Evolutionary conservation across 2,888 invertebrate genomes (phyloP).

Genomic region (Aricia artaxerxes): DNA sequence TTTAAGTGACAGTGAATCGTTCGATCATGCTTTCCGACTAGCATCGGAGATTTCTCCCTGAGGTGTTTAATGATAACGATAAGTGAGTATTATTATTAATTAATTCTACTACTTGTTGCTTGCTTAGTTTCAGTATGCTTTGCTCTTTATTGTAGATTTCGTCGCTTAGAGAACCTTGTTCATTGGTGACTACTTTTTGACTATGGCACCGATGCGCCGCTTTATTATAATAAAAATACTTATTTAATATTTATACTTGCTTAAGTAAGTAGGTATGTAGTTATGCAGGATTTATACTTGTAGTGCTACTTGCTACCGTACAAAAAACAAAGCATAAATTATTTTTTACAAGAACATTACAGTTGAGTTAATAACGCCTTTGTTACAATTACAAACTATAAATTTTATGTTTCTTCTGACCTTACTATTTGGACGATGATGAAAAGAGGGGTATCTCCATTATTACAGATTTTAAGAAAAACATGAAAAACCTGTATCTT

Average conservation of each 20-base stretch:
- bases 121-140: background rate
- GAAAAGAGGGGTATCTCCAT: too few relatives aligned
- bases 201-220: background rate
- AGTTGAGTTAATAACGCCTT: background rate
- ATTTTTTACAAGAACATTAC: background rate
- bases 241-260: background rate
- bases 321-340: background rate
- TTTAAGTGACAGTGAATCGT: slow-evolving; percentile 13
- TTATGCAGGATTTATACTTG: background rate
- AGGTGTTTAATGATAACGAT: background rate
- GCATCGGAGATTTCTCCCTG: background rate
- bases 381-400: background rate
- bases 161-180: background rate
- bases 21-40: slow-evolving; percentile 13
- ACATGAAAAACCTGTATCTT: too few relatives aligned
- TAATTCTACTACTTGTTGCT: slow-evolving; percentile 8
- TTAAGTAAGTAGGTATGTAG: background rate
- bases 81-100: slow-evolving; percentile 12
- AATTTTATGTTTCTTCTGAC: background rate
- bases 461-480: too few relatives aligned
- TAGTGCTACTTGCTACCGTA: background rate
- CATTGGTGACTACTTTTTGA: background rate
- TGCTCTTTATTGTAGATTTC: background rate
- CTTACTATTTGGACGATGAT: background rate
- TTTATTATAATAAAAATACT: background rate